Evolutionary conservation across 2,797 vertebrate species (phyloP).

Genomic region (Anguilla marmorata): DNA sequence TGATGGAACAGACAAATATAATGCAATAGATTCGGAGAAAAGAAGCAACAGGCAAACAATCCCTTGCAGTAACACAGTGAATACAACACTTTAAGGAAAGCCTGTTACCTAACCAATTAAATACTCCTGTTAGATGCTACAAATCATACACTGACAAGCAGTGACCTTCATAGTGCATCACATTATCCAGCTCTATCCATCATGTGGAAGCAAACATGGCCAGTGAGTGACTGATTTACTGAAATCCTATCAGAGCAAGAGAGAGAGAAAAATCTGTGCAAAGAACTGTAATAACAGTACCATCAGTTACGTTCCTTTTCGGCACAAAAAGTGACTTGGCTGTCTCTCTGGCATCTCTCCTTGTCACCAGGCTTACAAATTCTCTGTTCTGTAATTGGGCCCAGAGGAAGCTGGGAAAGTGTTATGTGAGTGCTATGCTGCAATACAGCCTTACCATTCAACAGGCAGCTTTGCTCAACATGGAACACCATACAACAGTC

Average conservation of each 20-base stretch:
- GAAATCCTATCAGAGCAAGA: background rate
- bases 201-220: background rate
- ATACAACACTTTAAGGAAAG: background rate
- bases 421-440: background rate
- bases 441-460: background rate
- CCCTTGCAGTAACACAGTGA: background rate
- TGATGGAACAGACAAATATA: background rate
- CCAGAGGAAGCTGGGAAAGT: background rate
- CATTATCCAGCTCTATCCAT: background rate
- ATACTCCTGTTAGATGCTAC: background rate
- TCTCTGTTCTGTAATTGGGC: constrained; percentile 22
- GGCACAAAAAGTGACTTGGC: background rate
- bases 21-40: background rate
- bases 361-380: background rate
- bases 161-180: background rate
- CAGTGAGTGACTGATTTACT: background rate
- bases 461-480: background rate
- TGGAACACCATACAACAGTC: background rate
- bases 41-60: background rate
- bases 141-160: constrained; percentile 6
- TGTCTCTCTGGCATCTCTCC: background rate
- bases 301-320: background rate
- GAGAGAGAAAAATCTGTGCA: background rate
- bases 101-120: background rate
- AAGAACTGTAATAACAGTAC: background rate